Evolutionary conservation across 2,888 invertebrate species (phyloP).

Genomic region (Oasisia sp.): DNA sequence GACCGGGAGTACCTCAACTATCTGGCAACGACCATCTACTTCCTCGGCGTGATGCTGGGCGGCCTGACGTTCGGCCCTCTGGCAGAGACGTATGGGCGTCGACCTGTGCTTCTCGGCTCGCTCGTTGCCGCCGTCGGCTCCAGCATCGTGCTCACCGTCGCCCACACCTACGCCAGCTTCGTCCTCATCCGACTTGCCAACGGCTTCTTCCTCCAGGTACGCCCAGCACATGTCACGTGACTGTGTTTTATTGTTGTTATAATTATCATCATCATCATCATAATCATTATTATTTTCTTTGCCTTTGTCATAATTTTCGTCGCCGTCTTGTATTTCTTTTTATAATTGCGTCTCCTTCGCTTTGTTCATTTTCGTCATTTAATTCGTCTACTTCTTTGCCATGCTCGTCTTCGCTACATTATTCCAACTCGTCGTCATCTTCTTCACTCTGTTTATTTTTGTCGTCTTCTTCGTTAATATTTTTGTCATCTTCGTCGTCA

Average conservation of each 20-base stretch:
- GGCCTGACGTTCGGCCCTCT: slow-evolving; percentile 54
- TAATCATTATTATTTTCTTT: too few species aligned
- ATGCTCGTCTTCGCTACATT: not conserved
- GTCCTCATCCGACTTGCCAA: slow-evolving; percentile 49
- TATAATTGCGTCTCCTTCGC: too few species aligned
- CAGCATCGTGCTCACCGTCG: slow-evolving; percentile 47
- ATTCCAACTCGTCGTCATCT: too few species aligned
- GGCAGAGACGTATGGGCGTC: slow-evolving; percentile 52
- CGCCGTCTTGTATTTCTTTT: not conserved
- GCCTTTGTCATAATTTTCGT: too few species aligned
- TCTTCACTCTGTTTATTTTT: too few species aligned
- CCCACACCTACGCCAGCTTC: slow-evolving; percentile 46
- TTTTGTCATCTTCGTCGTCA: too few species aligned
- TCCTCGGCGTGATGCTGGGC: slow-evolving; percentile 56
- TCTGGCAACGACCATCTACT: slow-evolving; percentile 54
- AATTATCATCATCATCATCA: too few species aligned
- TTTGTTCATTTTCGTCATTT: too few species aligned
- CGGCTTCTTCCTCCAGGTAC: slow-evolving; percentile 54
- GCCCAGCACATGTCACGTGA: not conserved
- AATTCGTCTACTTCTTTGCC: too few species aligned
- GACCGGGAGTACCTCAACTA: slow-evolving; percentile 42
- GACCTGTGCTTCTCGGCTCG: slow-evolving; percentile 47
- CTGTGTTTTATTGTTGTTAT: too few species aligned
- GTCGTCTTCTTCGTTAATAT: too few species aligned
- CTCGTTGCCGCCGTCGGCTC: slow-evolving; percentile 46